These are phyloP conservation scores for Geodia barretti DNA, from an alignment of 37 sponge, comb jelly and placozoan species.

Conservation along the genomic window DNA sequence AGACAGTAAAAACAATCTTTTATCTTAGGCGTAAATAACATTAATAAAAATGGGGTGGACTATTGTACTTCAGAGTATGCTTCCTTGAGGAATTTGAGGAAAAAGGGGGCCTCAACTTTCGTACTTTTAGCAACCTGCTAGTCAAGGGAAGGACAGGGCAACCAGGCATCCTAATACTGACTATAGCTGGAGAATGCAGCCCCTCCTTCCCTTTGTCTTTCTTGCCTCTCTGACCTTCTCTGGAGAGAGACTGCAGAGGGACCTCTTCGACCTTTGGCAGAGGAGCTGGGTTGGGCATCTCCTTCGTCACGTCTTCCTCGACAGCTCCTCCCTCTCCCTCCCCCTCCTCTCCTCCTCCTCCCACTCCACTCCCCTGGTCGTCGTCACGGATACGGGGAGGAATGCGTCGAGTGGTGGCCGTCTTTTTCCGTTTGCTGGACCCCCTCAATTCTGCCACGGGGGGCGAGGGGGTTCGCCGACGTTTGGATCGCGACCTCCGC, in stretches of 20 bases:
- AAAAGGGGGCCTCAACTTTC: too few species aligned
- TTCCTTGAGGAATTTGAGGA: too few species aligned
- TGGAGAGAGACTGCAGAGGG: background rate
- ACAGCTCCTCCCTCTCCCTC: constrained; percentile 13
- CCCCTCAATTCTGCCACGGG: constrained; percentile 22
- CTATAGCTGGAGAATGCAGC: constrained; percentile 10
- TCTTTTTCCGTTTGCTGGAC: constrained; percentile 18
- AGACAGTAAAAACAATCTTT: too few species aligned
- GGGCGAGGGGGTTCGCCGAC: constrained; percentile 47
- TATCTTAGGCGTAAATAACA: too few species aligned
- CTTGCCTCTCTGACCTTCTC: too few species aligned
- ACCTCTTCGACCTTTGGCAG: constrained; percentile 58
- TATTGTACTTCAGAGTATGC: too few species aligned
- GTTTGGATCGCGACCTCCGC: constrained; percentile 15
- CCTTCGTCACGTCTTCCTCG: constrained; percentile 37
- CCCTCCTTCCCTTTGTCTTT: too few species aligned
- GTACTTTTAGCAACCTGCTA: too few species aligned
- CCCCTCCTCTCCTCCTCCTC: constrained; percentile 1
- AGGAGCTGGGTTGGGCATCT: constrained; percentile 61
- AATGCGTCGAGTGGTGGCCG: constrained; percentile 12
- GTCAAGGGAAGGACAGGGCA: too few species aligned
- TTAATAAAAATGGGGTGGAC: too few species aligned
- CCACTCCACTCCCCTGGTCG: constrained; percentile 13
- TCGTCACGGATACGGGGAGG: constrained; percentile 1
- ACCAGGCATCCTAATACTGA: too few species aligned